A percentile compares a stretch with the other conserved stretches of the same genome.
phyloP scores from a whole-genome alignment of 2,888 invertebrate species.

The Eumacrocentrus americanus region DNA sequence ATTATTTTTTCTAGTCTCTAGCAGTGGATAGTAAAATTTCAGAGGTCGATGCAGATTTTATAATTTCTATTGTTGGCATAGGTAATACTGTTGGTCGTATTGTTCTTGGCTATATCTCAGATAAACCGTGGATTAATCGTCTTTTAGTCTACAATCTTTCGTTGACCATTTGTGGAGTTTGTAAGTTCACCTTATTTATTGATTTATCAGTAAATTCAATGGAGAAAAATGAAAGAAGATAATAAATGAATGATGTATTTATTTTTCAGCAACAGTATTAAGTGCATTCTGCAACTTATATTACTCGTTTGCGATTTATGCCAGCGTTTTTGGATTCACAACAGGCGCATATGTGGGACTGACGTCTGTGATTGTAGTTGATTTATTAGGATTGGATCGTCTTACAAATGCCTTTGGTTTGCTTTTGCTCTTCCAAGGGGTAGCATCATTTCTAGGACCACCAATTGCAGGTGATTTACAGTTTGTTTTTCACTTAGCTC shows the following conservation, averaged over 20 bases:
- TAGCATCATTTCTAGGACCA: slow-evolving; percentile 90
- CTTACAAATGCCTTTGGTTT: slow-evolving; percentile 96
- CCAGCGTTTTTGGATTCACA: slow-evolving; percentile 83
- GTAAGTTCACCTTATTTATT: slow-evolving; percentile 64
- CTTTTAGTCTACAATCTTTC: slow-evolving; percentile 88
- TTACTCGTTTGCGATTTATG: slow-evolving; percentile 76
- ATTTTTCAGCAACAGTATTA: slow-evolving; percentile 74
- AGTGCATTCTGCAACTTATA: slow-evolving; percentile 79
- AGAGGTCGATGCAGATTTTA: too few relatives aligned
- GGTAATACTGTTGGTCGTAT: slow-evolving; percentile 91
- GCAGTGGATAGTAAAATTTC: too few relatives aligned
- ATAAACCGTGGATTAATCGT: slow-evolving; percentile 90
- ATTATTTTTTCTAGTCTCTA: slow-evolving; percentile 64
- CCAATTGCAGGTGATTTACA: slow-evolving; percentile 80
- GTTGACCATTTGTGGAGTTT: slow-evolving; percentile 85
- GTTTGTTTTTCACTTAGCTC: too few relatives aligned
- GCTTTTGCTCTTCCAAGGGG: slow-evolving; percentile 89
- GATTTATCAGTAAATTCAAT: slow-evolving; percentile 9
- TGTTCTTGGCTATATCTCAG: slow-evolving; percentile 83
- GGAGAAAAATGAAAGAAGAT: neutral
- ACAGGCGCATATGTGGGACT: slow-evolving; percentile 97
- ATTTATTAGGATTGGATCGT: slow-evolving; percentile 89
- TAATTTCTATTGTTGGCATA: slow-evolving; percentile 82
- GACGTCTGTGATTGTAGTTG: slow-evolving; percentile 93
- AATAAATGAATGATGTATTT: neutral